Percentiles rank a stretch among this genome's conserved stretches.
phyloP scores from a whole-genome alignment of 2,113 vertebrate genomes.

The Connochaetes taurinus region DNA sequence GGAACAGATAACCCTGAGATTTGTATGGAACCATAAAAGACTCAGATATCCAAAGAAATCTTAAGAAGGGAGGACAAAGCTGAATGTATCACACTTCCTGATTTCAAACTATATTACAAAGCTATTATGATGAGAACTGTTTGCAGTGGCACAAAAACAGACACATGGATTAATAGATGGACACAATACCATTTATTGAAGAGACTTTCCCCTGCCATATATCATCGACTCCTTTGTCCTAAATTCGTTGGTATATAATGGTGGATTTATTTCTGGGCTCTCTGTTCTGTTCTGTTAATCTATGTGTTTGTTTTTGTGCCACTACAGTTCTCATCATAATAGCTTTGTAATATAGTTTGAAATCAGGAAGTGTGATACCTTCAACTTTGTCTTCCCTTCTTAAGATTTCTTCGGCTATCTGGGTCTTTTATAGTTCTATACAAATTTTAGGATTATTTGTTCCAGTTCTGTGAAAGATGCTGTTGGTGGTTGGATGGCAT shows the following conservation, averaged over 20 bases:
- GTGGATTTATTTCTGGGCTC: not conserved
- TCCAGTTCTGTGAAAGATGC: not conserved
- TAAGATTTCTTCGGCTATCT: not conserved
- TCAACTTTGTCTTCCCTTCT: not conserved
- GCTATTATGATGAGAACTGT: not conserved
- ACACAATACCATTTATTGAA: not conserved
- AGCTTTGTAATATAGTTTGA: not conserved
- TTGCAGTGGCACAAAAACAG: not conserved
- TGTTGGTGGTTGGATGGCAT: not conserved
- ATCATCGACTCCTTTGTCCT: not conserved
- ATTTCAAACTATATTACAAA: not conserved
- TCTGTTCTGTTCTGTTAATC: not conserved
- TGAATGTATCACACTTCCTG: not conserved
- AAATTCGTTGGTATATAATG: accelerated
- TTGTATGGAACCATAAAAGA: not conserved
- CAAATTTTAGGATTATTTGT: not conserved
- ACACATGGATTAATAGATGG: not conserved
- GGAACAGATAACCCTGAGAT: not conserved
- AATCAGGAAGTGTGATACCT: not conserved
- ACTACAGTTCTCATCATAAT: not conserved
- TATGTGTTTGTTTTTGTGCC: not conserved
- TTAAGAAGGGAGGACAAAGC: not conserved
- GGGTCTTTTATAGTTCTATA: not conserved
- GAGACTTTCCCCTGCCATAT: not conserved
- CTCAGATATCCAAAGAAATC: not conserved